These are phyloP conservation scores for Cuculus canorus DNA, from an alignment of 2,797 vertebrate genomes.

Conservation along the genomic window DNA sequence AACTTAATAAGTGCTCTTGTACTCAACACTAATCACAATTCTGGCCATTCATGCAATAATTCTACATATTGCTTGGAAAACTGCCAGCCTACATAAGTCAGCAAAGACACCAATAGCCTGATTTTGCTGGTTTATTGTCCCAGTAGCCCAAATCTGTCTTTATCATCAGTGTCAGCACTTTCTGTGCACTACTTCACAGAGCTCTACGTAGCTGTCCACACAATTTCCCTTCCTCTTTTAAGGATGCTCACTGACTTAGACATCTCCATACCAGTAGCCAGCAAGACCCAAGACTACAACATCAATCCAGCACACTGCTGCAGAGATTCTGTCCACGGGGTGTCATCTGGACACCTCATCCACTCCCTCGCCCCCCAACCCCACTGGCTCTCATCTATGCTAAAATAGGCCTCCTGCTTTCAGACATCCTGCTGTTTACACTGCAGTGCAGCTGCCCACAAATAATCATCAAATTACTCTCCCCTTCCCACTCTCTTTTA, in stretches of 20 bases:
- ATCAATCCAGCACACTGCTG: not conserved
- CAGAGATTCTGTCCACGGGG: not conserved
- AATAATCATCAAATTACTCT: not conserved
- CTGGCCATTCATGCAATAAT: not conserved
- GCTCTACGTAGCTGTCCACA: not conserved
- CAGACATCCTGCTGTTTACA: not conserved
- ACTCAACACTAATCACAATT: not conserved
- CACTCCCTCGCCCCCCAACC: not conserved
- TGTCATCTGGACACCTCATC: not conserved
- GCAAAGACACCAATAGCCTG: not conserved
- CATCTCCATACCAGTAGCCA: not conserved
- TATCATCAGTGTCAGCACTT: constrained; percentile 42
- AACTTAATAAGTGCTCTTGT: not conserved
- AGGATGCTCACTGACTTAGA: not conserved
- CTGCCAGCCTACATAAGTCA: not conserved
- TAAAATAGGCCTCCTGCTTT: not conserved
- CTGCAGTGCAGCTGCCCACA: not conserved
- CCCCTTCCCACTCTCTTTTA: not conserved
- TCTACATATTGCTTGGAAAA: not conserved
- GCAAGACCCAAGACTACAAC: not conserved
- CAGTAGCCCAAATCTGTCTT: constrained; percentile 54
- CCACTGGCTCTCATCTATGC: not conserved
- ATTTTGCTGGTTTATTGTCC: constrained; percentile 38
- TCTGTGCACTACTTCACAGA: constrained; percentile 24
- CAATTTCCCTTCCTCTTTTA: not conserved